These are phyloP conservation scores for Drosophila tani DNA, from an alignment of 1,140 invertebrate species.

Conservation along the genomic window DNA sequence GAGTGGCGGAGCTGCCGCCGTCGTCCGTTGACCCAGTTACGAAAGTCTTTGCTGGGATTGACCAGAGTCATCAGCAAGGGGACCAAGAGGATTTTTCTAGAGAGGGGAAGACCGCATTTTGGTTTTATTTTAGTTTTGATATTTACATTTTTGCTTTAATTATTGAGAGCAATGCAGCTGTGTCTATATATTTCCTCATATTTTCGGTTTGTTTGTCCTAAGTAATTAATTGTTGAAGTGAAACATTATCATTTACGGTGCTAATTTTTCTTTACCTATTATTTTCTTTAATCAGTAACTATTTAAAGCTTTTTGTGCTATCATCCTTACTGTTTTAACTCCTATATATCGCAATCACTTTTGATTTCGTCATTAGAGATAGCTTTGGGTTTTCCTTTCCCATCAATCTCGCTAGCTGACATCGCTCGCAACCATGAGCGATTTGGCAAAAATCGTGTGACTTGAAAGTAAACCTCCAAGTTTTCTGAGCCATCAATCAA, in stretches of 20 bases:
- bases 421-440: slow-evolving; percentile 34
- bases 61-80: slow-evolving; percentile 7
- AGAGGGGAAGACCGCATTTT: background rate
- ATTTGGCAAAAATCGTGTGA: slow-evolving; percentile 41
- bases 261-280: background rate
- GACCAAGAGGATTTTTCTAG: slow-evolving; percentile 4
- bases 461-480: slow-evolving; percentile 39
- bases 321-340: slow-evolving; percentile 9
- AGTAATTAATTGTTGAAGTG: too few species aligned
- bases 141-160: slow-evolving; percentile 12
- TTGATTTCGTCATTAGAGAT: slow-evolving; percentile 33
- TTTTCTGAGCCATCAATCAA: slow-evolving; percentile 41
- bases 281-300: background rate
- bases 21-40: slow-evolving; percentile 38
- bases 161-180: too few species aligned
- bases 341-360: slow-evolving; percentile 6
- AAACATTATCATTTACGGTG: too few species aligned
- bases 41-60: slow-evolving; percentile 18
- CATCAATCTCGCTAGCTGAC: slow-evolving; percentile 44
- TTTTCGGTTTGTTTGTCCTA: too few species aligned
- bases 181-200: too few species aligned
- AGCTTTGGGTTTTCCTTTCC: slow-evolving; percentile 30
- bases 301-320: slow-evolving; percentile 6
- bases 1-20: slow-evolving; percentile 30
- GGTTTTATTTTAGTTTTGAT: slow-evolving; percentile 14